Conservation (phyloP, 1,140 invertebrate species). For the Melitaea cinxia region DNA sequence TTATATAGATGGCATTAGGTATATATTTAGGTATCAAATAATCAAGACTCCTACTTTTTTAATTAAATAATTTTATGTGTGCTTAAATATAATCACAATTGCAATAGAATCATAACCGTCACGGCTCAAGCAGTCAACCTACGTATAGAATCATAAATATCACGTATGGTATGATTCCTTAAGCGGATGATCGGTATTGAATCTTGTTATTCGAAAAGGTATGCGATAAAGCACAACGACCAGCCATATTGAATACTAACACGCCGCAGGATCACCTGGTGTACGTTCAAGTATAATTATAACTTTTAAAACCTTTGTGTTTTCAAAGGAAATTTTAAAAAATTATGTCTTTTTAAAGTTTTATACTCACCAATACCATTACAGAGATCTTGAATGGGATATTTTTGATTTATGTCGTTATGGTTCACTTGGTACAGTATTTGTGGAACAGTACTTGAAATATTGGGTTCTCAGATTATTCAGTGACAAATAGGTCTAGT, state of each 20-base stretch:
- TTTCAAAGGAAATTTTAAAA: no score
- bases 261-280: neutral
- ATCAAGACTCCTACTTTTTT: no score
- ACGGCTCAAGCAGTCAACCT: conserved; percentile 15
- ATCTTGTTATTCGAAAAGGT: conserved; percentile 28
- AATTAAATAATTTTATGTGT: neutral
- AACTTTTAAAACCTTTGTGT: neutral
- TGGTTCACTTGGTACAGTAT: no score
- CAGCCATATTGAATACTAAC: conserved; percentile 34
- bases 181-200: conserved; percentile 31
- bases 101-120: neutral
- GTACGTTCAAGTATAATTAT: neutral
- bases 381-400: no score
- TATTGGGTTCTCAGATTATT: no score
- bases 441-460: no score
- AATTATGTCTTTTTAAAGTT: no score
- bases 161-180: conserved; percentile 26
- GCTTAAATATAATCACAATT: neutral
- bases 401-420: no score
- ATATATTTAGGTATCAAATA: no score
- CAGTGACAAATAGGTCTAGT: no score
- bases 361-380: no score
- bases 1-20: no score
- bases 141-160: conserved; percentile 29
- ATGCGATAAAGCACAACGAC: conserved; percentile 29